phyloP scores from a whole-genome alignment of 1,140 invertebrate species.

The Cydia pomonella region DNA sequence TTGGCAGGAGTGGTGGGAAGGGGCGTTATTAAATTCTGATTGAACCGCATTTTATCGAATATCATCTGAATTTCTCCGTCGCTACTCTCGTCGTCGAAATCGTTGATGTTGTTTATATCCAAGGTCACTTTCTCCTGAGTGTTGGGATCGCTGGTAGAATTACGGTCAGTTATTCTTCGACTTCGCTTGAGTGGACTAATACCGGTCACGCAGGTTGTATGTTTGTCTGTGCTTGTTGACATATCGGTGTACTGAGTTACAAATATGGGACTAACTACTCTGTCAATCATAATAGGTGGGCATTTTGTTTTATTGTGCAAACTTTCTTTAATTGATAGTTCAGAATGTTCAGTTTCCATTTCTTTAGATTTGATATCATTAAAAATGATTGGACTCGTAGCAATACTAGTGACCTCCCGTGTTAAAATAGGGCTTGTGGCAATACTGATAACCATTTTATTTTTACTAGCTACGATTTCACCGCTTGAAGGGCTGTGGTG shows the following conservation, averaged over 20 bases:
- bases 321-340: not conserved
- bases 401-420: conserved; percentile 14
- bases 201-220: not conserved
- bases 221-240: conserved; percentile 41
- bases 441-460: conserved; percentile 42
- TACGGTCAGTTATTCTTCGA: conserved; percentile 28
- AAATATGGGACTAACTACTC: conserved; percentile 38
- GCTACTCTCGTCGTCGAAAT: conserved; percentile 43
- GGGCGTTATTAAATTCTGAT: conserved; percentile 54
- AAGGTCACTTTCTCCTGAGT: conserved; percentile 50
- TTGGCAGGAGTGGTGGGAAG: conserved; percentile 57
- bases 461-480: conserved; percentile 37
- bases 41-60: conserved; percentile 59
- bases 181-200: conserved; percentile 36
- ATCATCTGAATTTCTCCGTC: conserved; percentile 67
- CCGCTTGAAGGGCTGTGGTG: conserved; percentile 43
- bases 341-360: not conserved
- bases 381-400: conserved; percentile 46
- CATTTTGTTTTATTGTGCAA: not conserved
- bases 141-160: not conserved
- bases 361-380: not conserved
- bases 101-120: conserved; percentile 55
- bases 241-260: conserved; percentile 35
- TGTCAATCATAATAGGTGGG: conserved; percentile 16
- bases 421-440: conserved; percentile 51